Evolutionary conservation across 2,797 vertebrate genomes (phyloP), one percentile per base, ranked within the genome.

Genomic region (Phalanger gymnotis): DNA sequence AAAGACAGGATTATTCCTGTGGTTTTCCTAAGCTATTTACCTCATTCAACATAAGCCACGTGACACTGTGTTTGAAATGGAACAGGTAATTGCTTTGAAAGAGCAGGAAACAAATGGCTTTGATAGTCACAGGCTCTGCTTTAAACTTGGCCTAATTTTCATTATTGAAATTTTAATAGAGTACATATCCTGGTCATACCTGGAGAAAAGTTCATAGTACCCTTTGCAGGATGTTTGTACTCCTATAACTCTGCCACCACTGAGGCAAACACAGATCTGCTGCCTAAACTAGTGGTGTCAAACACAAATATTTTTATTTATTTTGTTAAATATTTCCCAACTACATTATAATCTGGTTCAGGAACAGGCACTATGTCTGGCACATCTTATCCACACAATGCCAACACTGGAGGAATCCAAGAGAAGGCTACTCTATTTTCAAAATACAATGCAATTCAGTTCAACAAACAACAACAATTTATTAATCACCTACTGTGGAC

Each of bases 21-120:
- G 94, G 94, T 94, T 97, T 97, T 61, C 93, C 92, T 96, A 94
- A 96, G 96, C 91, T 96, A 54, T 97, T 93, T 95, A 81, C 91
- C 5, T 7, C 95, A 90, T 91, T 94, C 91, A 94, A 95, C 53
- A 40, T 92, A 91, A 95, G n/a, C 91, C 93, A 93, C 93, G 93
- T 95, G 66, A 95, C 34, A 25, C 31, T 93, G 87, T 81, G 51
- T 92, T 91, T 96, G 94, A 97, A 98, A 92, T 92, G 53, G 54
- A 97, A 92, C 54, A 96, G 96, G 1, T 34, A 57, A 91, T 95
- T 66, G 31, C 54, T 13, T 0, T 95, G 92, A 95, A 94, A 94
- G 93, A 96, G 56, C 12, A 47, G 27, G 53, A 97, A 90, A 25
- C n/a, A 11, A 16, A 4, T 2, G 0, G 91, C 52, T 96, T 96